A percentile compares a stretch with the other conserved stretches of the same genome.
These are phyloP conservation scores for Leucophora obtusa DNA, from an alignment of 2,888 invertebrate species.

Conservation along the genomic window DNA sequence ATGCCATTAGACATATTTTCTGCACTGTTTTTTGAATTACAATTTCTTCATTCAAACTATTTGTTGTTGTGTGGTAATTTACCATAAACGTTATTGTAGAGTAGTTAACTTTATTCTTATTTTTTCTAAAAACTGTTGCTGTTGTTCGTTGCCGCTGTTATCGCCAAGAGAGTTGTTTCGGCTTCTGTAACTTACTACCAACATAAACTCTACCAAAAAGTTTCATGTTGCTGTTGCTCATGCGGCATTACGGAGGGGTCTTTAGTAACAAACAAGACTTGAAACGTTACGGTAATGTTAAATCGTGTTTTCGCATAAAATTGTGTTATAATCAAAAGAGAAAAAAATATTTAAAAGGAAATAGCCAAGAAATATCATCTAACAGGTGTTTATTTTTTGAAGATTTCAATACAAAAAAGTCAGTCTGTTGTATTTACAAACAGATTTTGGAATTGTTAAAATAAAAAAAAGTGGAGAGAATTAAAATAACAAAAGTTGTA, in stretches of 20 bases:
- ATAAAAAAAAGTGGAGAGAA: neutral
- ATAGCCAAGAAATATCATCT: constrained; percentile 34
- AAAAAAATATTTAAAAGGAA: constrained; percentile 7
- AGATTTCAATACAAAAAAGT: constrained; percentile 8
- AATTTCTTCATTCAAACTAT: neutral
- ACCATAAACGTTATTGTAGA: constrained; percentile 48
- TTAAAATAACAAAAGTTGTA: constrained; percentile 26
- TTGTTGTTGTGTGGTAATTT: constrained; percentile 56
- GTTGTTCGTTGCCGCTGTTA: constrained; percentile 20
- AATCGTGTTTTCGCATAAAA: constrained; percentile 41
- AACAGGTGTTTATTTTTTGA: constrained; percentile 57
- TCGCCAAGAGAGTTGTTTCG: constrained; percentile 11
- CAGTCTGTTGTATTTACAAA: constrained; percentile 21
- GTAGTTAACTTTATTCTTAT: constrained; percentile 43
- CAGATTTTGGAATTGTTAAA: constrained; percentile 36
- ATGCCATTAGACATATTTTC: neutral
- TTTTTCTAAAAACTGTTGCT: constrained; percentile 31
- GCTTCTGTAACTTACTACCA: constrained; percentile 33
- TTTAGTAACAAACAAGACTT: constrained; percentile 58
- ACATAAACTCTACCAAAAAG: constrained; percentile 8
- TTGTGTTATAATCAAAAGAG: neutral
- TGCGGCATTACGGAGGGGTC: constrained; percentile 15
- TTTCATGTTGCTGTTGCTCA: constrained; percentile 21
- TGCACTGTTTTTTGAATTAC: constrained; percentile 15
- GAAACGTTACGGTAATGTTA: constrained; percentile 50